Percentiles rank a stretch among this genome's conserved stretches.
These are phyloP conservation scores for Lepidocyrtinus sp. DNA, from an alignment of 2,888 invertebrate species.

Conservation along the genomic window DNA sequence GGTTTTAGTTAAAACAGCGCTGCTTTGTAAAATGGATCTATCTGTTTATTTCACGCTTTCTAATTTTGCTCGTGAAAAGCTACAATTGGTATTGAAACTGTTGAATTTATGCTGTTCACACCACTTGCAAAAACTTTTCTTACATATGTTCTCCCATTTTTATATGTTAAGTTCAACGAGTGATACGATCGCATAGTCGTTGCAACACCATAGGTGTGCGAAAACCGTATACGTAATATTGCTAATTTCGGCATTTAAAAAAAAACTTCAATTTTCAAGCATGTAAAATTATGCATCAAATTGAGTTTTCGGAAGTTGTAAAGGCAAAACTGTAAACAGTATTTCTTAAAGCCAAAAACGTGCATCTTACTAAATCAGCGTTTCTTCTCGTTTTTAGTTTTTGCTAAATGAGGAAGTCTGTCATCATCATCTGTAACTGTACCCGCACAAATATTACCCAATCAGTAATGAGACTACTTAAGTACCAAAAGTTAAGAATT, in stretches of 20 bases:
- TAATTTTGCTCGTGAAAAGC: constrained; percentile 35
- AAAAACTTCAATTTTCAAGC: not conserved
- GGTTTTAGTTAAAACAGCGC: too few species aligned
- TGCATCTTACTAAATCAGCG: not conserved
- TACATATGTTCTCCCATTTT: constrained; percentile 6
- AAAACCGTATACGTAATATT: constrained; percentile 18
- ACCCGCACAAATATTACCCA: constrained; percentile 26
- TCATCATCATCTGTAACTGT: constrained; percentile 21
- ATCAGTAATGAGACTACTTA: constrained; percentile 11
- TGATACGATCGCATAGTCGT: constrained; percentile 9
- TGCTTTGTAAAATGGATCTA: not conserved
- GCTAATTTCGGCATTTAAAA: not conserved
- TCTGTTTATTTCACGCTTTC: constrained; percentile 42
- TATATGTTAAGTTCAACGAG: not conserved
- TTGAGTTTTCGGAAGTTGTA: constrained; percentile 6
- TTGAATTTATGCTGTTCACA: constrained; percentile 16
- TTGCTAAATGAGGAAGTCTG: constrained; percentile 48
- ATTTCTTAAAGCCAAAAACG: constrained; percentile 3
- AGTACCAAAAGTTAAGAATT: too few species aligned
- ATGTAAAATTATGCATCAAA: not conserved
- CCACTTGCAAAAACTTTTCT: not conserved
- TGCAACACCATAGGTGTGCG: not conserved
- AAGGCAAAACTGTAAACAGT: not conserved
- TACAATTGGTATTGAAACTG: constrained; percentile 11
- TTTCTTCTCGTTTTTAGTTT: not conserved